These are phyloP conservation scores for Anguilla obscura DNA, from an alignment of 2,797 vertebrate species.

Conservation along the genomic window DNA sequence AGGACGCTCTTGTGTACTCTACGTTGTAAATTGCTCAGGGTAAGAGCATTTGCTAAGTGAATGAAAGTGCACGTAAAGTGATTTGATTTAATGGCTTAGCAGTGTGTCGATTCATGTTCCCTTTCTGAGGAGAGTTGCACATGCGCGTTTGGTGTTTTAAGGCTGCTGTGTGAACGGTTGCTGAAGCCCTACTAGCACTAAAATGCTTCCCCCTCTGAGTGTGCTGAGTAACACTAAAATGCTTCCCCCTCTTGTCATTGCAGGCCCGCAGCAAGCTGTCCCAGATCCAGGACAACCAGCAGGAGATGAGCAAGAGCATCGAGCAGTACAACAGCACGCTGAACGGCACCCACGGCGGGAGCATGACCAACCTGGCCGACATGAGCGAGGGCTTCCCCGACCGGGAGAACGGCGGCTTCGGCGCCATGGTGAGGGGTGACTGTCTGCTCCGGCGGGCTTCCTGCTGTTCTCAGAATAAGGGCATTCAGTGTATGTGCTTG, in stretches of 20 bases:
- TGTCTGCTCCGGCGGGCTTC: not conserved
- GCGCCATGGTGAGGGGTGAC: slow-evolving; percentile 69
- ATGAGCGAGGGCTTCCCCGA: slow-evolving; percentile 76
- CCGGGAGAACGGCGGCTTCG: slow-evolving; percentile 74
- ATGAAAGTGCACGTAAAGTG: not conserved
- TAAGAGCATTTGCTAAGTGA: not conserved
- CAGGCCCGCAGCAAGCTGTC: slow-evolving; percentile 88
- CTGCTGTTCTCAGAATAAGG: not conserved
- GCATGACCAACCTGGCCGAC: slow-evolving; percentile 77
- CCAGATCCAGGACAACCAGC: slow-evolving; percentile 83
- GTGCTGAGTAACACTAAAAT: too few relatives aligned
- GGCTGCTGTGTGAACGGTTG: too few relatives aligned
- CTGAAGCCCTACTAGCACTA: too few relatives aligned
- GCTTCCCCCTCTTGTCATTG: not conserved
- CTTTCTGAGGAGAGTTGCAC: not conserved
- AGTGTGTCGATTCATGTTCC: not conserved
- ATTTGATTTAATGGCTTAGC: not conserved
- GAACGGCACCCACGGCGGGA: slow-evolving; percentile 74
- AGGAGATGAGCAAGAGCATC: slow-evolving; percentile 82
- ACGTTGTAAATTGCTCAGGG: too few relatives aligned
- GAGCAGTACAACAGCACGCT: slow-evolving; percentile 81
- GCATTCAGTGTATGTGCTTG: not conserved
- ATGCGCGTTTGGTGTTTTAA: too few relatives aligned
- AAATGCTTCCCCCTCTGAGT: too few relatives aligned
- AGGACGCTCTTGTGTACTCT: too few relatives aligned